Percentiles rank a stretch among this genome's conserved stretches.
phyloP scores from a whole-genome alignment of 2,113 vertebrate genomes.

The Aythya baeri region DNA sequence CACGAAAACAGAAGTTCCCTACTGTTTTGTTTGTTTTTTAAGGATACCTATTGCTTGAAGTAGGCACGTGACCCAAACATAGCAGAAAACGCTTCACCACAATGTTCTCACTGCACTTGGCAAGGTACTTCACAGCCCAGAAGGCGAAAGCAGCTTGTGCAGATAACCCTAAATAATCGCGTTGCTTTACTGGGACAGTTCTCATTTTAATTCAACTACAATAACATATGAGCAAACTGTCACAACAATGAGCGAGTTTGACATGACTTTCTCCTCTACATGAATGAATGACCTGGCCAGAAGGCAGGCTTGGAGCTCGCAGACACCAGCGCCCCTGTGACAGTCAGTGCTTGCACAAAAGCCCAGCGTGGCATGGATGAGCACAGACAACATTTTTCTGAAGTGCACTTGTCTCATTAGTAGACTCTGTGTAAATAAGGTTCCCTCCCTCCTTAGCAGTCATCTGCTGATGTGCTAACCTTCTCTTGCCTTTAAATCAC shows the following conservation, averaged over 20 bases:
- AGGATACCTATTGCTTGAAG: neutral
- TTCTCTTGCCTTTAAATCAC: neutral
- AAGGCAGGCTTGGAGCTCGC: neutral
- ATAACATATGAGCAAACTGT: neutral
- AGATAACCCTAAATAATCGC: neutral
- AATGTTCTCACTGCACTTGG: neutral
- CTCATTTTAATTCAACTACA: neutral
- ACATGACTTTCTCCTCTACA: neutral
- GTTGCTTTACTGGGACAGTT: neutral
- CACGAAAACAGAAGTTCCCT: neutral
- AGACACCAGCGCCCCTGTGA: rapidly evolving
- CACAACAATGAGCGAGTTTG: neutral
- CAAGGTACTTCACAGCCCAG: neutral
- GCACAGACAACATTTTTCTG: neutral
- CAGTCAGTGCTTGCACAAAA: neutral
- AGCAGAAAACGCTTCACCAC: neutral
- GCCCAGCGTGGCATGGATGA: neutral
- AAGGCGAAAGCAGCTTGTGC: neutral
- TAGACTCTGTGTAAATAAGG: neutral
- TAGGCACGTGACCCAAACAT: neutral
- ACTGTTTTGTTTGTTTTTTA: neutral
- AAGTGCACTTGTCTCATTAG: conserved; percentile 28
- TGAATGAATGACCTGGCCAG: neutral
- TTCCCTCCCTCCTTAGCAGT: neutral
- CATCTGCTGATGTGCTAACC: neutral